Conservation (phyloP, 2,888 invertebrate species). For the Patella caerulea region DNA sequence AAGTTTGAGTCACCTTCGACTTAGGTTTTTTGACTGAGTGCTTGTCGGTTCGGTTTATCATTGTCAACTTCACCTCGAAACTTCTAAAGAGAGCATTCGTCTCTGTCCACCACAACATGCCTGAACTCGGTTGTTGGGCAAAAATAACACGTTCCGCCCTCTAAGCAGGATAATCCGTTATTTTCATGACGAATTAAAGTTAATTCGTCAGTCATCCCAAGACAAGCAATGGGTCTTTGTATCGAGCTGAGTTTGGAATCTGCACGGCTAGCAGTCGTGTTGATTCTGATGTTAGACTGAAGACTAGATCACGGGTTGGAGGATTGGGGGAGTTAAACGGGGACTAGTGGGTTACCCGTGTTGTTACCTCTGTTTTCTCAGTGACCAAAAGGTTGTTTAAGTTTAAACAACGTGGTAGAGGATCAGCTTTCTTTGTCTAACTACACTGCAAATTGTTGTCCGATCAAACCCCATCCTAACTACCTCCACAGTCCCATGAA, state of each 20-base stretch:
- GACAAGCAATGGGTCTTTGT: not conserved
- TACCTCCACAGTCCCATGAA: not conserved
- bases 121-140: not conserved
- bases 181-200: slow-evolving; percentile 12
- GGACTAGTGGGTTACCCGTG: too few species aligned
- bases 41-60: not conserved
- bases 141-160: slow-evolving; percentile 7
- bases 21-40: not conserved
- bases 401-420: too few species aligned
- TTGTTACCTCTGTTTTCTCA: too few species aligned
- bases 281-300: not conserved
- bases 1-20: slow-evolving; percentile 1
- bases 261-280: not conserved
- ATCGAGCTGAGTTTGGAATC: not conserved
- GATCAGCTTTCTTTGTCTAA: too few species aligned
- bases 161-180: not conserved
- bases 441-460: slow-evolving; percentile 22
- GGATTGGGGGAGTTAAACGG: not conserved
- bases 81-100: slow-evolving; percentile 4
- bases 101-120: not conserved
- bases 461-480: slow-evolving; percentile 12
- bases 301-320: slow-evolving; percentile 6
- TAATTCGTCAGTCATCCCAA: not conserved
- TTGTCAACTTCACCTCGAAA: not conserved
- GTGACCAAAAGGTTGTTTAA: too few species aligned